Evolutionary conservation across 2,888 invertebrate genomes (phyloP).

Genomic region (Netelia virgata): DNA sequence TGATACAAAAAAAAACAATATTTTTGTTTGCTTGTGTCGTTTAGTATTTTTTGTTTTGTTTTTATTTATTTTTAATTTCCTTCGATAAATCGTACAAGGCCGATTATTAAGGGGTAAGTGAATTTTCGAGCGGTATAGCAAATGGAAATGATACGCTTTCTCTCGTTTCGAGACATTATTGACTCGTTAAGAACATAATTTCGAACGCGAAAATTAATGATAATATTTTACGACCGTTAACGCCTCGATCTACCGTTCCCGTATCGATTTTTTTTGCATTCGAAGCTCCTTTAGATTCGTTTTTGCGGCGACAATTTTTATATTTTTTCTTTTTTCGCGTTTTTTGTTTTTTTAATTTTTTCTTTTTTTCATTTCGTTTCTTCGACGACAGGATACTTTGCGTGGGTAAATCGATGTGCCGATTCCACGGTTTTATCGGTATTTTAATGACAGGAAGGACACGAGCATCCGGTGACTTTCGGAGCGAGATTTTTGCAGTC

Average conservation of each 20-base stretch:
- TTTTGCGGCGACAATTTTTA: slow-evolving; percentile 7
- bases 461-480: slow-evolving; percentile 29
- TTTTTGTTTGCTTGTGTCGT: too few relatives aligned
- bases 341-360: background rate
- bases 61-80: too few relatives aligned
- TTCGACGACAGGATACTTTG: background rate
- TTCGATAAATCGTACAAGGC: too few relatives aligned
- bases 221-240: slow-evolving; percentile 27
- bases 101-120: too few relatives aligned
- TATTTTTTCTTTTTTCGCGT: background rate
- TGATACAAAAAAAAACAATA: too few relatives aligned
- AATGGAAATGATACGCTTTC: background rate
- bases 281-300: background rate
- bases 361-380: background rate
- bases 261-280: background rate
- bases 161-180: background rate
- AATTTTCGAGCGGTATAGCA: too few relatives aligned
- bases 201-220: background rate
- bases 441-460: slow-evolving; percentile 20
- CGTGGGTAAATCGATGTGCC: background rate
- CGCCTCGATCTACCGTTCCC: background rate
- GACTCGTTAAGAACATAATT: background rate
- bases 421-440: slow-evolving; percentile 11
- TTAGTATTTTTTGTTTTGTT: too few relatives aligned
- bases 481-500: slow-evolving; percentile 35